Base-by-base conservation (phyloP, 1,140 invertebrate species). In the Stenopsyche tienmushanensis region DNA sequence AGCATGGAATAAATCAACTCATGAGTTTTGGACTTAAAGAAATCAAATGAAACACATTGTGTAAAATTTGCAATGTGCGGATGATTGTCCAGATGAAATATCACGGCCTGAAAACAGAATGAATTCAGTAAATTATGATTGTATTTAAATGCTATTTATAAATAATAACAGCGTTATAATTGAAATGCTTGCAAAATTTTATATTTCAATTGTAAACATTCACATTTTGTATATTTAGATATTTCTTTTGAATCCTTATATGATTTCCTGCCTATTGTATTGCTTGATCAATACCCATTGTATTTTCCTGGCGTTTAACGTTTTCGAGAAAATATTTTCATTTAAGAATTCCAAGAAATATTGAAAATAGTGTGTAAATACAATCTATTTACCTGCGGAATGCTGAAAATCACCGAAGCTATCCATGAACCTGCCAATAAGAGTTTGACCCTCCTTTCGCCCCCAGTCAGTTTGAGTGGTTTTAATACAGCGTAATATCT, bases 401-500 rank as follows among this genome's bases (percentile, higher is more conserved):
- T 75, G 70, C 91, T 93, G 75, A 90, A 94, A n/a, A 94, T 72
- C 0, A 84, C 79, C 0, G 91, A 89, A 23, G 84, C 83, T 1
- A 87, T 74, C 93, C 93, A 96, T 25, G 93, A 91, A 0, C 82
- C 77, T 17, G 80, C 77, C 13, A 96, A 73, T 83, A 94, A 90
- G 18, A 87, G 75, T 71, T 86, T 86, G 9, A 89, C 88, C 15
- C 90, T 81, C 65, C 84, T 83, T 66, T 91, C 85, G 65, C 87
- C 83, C 41, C 83, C 81, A 39, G 83, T 86, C 20, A 92, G 75
- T 68, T 89, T 85, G 57, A 95, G 74, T 0, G 92, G 92, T 72
- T 88, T 88, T 66, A 93, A 73, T 7, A 95, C 89, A 10, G 92
- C 92, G 74, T 90, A 91, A 81, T 92, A 95, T 78, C 92, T 93